Evolutionary conservation across 2,797 vertebrate species (phyloP), one percentile per base, ranked within the genome.

Genomic region (Diglossa cyanea): DNA sequence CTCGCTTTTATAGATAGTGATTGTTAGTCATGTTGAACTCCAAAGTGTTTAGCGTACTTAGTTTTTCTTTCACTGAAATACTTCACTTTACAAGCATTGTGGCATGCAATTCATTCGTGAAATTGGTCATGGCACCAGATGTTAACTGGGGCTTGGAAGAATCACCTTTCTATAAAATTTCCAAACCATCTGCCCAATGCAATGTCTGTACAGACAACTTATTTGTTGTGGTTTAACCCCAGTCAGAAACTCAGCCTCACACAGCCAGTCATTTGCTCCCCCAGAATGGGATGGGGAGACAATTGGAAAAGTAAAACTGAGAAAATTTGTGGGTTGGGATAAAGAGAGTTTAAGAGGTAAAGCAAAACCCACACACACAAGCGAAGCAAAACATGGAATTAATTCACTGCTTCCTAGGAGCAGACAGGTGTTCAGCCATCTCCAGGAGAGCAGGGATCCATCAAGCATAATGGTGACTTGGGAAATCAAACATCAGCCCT

Each of bases 121-220:
- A 95, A 68, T 17, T 65, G 88, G 95, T 96, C 93, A 66, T 15
- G 6, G 80, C 55, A 81, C 96, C 90, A 96, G 93, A 93, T 86
- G 76, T 79, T 96, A 92, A 62, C 40, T 66, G 54, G 19, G 63
- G 53, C 50, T 91, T 90, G 58, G 42, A 93, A 92, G 94, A 95
- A 90, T 33, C 70, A 86, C 85, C 72, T 70, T 39, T 79, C 88
- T 90, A 93, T 76, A 95, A 97, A 83, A 97, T 75, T 86, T 95
- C 83, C 77, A 96, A 95, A 90, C 90, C 81, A 94, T 88, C 95
- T 95, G 84, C 90, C 93, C 60, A 11, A 39, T 39, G 26, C 50
- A 74, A n/a, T 81, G 54, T 58, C 88, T 58, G 84, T 37, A 67
- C 39, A 72, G 37, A 81, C 17, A 95, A 90, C 61, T 76, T 60